A percentile compares a stretch with the other conserved stretches of the same genome.
These are phyloP conservation scores for Salpingus planirostris DNA, from an alignment of 2,888 invertebrate genomes.

Conservation along the genomic window DNA sequence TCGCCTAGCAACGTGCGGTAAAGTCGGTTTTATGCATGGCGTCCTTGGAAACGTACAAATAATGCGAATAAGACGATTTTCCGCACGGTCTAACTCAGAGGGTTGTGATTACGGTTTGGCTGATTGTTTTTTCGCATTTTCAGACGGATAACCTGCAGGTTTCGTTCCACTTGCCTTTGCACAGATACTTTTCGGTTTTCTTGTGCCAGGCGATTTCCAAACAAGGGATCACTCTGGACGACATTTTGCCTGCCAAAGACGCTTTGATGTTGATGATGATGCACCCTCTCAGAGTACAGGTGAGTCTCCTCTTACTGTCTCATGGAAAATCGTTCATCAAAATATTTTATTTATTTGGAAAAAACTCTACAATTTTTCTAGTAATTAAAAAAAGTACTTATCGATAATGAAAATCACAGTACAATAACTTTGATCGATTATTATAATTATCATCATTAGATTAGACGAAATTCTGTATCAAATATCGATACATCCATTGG, in stretches of 20 bases:
- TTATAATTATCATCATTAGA: no score
- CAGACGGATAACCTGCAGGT: slow-evolving; percentile 76
- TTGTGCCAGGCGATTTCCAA: slow-evolving; percentile 75
- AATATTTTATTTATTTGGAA: neutral
- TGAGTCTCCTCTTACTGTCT: slow-evolving; percentile 41
- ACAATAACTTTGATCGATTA: no score
- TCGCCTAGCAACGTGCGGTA: no score
- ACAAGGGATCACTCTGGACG: slow-evolving; percentile 67
- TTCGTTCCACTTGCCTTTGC: slow-evolving; percentile 93
- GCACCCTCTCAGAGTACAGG: slow-evolving; percentile 90
- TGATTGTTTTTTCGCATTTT: slow-evolving; percentile 23
- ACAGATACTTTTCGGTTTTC: slow-evolving; percentile 86
- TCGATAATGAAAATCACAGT: no score
- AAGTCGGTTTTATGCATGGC: slow-evolving; percentile 1
- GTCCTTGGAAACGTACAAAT: neutral
- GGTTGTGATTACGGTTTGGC: slow-evolving; percentile 1
- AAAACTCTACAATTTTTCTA: no score
- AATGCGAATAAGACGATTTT: neutral
- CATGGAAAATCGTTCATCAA: neutral
- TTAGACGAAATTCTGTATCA: no score
- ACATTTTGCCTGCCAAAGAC: slow-evolving; percentile 71
- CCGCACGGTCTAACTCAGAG: neutral
- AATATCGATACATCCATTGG: no score
- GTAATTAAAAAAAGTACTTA: no score
- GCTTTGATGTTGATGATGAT: slow-evolving; percentile 78